These are phyloP conservation scores for Ganaspis sp. DNA, from an alignment of 1,140 invertebrate species.

Conservation along the genomic window DNA sequence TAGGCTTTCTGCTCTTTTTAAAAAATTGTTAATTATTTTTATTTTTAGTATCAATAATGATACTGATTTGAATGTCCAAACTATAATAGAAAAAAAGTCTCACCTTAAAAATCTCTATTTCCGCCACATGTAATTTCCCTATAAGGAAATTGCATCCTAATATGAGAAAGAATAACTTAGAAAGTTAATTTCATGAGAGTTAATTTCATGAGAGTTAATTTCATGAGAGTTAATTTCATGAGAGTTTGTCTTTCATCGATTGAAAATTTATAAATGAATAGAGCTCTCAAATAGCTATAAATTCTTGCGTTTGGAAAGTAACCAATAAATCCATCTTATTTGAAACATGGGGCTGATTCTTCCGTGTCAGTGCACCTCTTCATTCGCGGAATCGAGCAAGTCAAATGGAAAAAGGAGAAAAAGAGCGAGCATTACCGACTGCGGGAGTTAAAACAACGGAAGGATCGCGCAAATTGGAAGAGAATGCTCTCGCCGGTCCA, in stretches of 20 bases:
- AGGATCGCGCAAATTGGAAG: constrained; percentile 39
- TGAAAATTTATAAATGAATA: background rate
- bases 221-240: no score
- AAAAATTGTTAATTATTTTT: background rate
- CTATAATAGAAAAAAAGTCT: background rate
- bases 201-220: no score
- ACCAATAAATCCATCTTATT: constrained; percentile 27
- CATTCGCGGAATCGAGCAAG: constrained; percentile 11
- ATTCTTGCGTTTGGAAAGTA: background rate
- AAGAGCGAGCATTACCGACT: constrained; percentile 8
- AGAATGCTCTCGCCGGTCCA: constrained; percentile 33
- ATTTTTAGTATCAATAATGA: no score
- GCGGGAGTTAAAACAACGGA: constrained; percentile 31
- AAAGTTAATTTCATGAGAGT: no score
- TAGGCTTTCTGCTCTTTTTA: background rate
- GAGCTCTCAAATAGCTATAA: background rate
- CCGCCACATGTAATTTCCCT: no score
- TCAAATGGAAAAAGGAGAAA: constrained; percentile 35
- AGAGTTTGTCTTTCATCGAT: no score
- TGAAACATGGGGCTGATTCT: constrained; percentile 28
- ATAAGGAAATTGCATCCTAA: no score
- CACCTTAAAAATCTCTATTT: no score
- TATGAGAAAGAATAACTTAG: background rate
- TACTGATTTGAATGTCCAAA: no score
- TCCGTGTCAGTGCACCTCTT: background rate